phyloP scores from a whole-genome alignment of 2,797 vertebrate genomes.

The Loris lydekkerianus region DNA sequence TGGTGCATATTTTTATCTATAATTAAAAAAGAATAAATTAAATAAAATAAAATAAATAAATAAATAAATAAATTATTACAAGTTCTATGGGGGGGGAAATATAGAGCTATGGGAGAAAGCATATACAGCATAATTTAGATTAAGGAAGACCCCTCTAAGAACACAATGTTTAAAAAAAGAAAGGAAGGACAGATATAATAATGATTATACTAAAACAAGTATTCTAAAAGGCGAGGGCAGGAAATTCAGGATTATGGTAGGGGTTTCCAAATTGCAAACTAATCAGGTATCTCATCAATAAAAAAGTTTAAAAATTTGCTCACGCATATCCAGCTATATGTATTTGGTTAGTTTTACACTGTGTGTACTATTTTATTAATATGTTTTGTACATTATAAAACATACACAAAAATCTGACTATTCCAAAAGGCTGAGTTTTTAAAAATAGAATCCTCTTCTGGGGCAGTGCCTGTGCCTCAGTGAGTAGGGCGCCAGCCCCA shows the following conservation, averaged over 20 bases:
- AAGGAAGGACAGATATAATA: neutral
- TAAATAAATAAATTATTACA: neutral
- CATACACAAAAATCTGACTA: neutral
- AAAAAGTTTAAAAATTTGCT: neutral
- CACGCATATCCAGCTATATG: neutral
- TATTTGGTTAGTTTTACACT: slow-evolving; percentile 19
- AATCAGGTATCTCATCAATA: neutral
- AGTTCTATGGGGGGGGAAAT: neutral
- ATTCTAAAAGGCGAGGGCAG: neutral
- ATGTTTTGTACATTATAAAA: neutral
- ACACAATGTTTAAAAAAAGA: neutral
- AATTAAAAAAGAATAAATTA: no score
- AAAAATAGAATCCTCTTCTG: neutral
- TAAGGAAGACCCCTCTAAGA: neutral
- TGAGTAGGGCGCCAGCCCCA: no score
- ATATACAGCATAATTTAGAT: neutral
- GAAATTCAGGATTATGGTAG: neutral
- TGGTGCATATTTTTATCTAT: no score
- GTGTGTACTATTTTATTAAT: neutral
- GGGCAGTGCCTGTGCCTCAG: no score
- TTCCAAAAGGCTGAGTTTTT: neutral
- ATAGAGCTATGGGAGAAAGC: neutral
- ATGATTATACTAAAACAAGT: neutral
- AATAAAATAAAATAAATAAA: neutral
- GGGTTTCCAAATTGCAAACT: slow-evolving; percentile 25